Evolutionary conservation across 2,888 invertebrate species (phyloP).

Genomic region (Drosophila barbarae): DNA sequence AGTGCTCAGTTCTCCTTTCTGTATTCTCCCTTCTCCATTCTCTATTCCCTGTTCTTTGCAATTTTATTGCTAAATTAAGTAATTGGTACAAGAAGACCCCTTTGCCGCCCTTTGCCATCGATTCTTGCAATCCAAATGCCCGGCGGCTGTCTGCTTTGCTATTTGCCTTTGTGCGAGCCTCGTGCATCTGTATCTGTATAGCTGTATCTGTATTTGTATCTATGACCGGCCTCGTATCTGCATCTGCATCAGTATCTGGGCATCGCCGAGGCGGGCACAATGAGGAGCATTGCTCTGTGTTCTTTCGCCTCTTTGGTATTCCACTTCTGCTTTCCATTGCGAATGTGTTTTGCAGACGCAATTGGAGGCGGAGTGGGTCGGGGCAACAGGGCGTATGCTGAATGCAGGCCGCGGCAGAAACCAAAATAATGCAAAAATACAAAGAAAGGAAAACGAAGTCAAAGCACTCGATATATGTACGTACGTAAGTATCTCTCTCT

Average conservation of each 20-base stretch:
- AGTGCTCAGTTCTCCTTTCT: slow-evolving; percentile 20
- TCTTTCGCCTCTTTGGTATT: slow-evolving; percentile 22
- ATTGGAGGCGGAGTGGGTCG: slow-evolving; percentile 5
- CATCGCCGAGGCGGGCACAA: slow-evolving; percentile 26
- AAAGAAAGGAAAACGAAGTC: slow-evolving; percentile 44
- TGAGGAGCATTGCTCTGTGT: slow-evolving; percentile 37
- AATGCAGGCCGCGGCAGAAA: slow-evolving; percentile 53
- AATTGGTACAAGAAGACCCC: slow-evolving; percentile 62
- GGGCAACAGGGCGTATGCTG: slow-evolving; percentile 22
- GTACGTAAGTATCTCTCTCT: slow-evolving; percentile 5
- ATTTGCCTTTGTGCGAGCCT: slow-evolving; percentile 29
- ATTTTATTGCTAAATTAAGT: slow-evolving; percentile 71
- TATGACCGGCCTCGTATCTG: slow-evolving; percentile 23
- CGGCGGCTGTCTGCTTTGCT: slow-evolving; percentile 29
- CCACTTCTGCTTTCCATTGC: slow-evolving; percentile 29
- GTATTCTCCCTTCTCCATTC: slow-evolving; percentile 13
- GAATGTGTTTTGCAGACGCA: slow-evolving; percentile 42
- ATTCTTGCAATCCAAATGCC: slow-evolving; percentile 61
- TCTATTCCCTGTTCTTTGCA: slow-evolving; percentile 44
- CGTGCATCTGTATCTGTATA: slow-evolving; percentile 30
- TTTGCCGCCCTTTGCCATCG: slow-evolving; percentile 33
- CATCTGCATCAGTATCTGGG: slow-evolving; percentile 20
- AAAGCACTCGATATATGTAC: slow-evolving; percentile 37
- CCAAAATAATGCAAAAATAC: slow-evolving; percentile 44
- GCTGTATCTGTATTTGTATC: slow-evolving; percentile 18